Conservation (phyloP, 2,888 invertebrate genomes). For the Byasa hedistus region DNA sequence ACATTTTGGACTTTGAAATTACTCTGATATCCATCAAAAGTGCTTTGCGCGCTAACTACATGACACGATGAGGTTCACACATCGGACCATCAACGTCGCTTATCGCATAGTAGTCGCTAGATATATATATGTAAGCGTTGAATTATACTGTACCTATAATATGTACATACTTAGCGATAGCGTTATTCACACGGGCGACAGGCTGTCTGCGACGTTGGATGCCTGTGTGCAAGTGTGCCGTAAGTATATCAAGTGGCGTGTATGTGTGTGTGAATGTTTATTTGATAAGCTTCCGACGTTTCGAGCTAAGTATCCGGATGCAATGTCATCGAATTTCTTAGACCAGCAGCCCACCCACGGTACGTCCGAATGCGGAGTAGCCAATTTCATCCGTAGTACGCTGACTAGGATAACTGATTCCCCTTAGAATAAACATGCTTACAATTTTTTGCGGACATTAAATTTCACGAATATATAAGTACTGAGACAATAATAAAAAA, state of each 20-base stretch:
- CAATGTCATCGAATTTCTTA: constrained; percentile 66
- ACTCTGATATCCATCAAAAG: constrained; percentile 54
- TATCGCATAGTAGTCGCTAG: constrained; percentile 57
- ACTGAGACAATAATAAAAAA: too few species aligned
- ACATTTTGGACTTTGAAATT: constrained; percentile 60
- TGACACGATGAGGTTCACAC: constrained; percentile 38
- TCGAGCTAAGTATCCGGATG: constrained; percentile 68
- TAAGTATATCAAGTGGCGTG: constrained; percentile 58
- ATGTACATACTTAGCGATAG: constrained; percentile 70
- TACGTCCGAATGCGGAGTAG: constrained; percentile 37
- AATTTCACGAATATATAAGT: neutral
- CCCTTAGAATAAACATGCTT: neutral
- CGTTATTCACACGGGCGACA: constrained; percentile 76
- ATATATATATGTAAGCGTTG: constrained; percentile 57
- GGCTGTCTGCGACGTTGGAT: constrained; percentile 72
- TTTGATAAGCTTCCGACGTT: constrained; percentile 77
- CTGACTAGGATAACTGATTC: constrained; percentile 17
- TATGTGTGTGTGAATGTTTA: constrained; percentile 70
- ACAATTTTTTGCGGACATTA: neutral
- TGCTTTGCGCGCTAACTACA: constrained; percentile 44
- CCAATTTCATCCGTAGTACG: constrained; percentile 22
- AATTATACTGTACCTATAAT: constrained; percentile 61
- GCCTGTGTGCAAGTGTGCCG: constrained; percentile 60
- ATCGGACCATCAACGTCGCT: constrained; percentile 42
- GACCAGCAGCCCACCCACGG: constrained; percentile 61